Conservation (phyloP, 1,140 invertebrate species). For the Ganaspis sp. region DNA sequence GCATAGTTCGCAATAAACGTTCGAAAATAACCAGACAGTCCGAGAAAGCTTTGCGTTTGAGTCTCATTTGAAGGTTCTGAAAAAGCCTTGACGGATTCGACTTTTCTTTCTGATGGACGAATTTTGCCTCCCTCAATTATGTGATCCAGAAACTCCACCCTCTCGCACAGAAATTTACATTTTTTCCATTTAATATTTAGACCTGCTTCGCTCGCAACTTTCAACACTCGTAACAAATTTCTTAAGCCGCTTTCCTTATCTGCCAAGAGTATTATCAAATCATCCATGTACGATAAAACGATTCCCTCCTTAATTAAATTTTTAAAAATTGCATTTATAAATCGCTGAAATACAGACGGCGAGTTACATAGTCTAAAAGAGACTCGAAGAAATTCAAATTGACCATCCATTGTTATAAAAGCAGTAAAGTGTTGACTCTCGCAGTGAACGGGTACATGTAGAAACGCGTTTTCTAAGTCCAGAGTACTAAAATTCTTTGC, state of each 20-base stretch:
- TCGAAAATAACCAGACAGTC: slow-evolving; percentile 32
- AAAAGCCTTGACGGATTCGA: background rate
- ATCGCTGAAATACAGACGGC: slow-evolving; percentile 32
- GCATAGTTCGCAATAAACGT: slow-evolving; percentile 37
- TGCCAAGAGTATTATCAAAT: too few species aligned
- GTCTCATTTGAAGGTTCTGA: too few species aligned
- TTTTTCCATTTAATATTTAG: too few species aligned
- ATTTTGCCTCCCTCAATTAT: slow-evolving; percentile 38
- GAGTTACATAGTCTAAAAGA: slow-evolving; percentile 24
- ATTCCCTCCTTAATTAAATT: background rate
- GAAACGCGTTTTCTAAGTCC: slow-evolving; percentile 53
- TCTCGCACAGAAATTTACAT: too few species aligned
- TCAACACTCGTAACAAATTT: too few species aligned
- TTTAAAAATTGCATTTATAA: slow-evolving; percentile 30
- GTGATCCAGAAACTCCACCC: slow-evolving; percentile 27
- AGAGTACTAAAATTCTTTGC: slow-evolving; percentile 58
- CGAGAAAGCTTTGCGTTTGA: too few species aligned
- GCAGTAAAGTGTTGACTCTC: too few species aligned
- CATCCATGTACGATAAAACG: slow-evolving; percentile 33
- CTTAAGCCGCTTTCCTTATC: too few species aligned
- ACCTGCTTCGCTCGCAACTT: too few species aligned
- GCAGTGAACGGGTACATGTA: background rate
- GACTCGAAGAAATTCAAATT: background rate
- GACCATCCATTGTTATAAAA: background rate
- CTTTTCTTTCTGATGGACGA: background rate